These are phyloP conservation scores for Bufo bufo DNA, from an alignment of 2,113 vertebrate species.

Conservation along the genomic window DNA sequence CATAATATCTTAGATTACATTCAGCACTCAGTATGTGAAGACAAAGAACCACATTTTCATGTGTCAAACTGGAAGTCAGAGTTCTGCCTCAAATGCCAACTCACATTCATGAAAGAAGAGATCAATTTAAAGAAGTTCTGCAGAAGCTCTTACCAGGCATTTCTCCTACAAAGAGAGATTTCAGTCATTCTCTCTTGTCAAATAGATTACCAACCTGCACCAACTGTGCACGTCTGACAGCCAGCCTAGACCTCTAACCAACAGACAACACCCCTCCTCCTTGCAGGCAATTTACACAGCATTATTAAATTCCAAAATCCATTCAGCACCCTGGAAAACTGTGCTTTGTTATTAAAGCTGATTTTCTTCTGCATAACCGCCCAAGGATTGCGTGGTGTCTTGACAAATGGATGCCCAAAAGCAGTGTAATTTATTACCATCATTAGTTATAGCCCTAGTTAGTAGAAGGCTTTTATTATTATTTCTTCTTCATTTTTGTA, in stretches of 20 bases:
- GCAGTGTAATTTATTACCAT: constrained; percentile 56
- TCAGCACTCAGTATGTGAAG: not conserved
- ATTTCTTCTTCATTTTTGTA: constrained; percentile 47
- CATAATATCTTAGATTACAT: not conserved
- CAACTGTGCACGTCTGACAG: constrained; percentile 17
- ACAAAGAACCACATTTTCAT: not conserved
- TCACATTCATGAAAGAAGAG: too few relatives aligned
- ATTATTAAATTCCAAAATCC: constrained; percentile 60
- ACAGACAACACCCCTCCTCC: constrained; percentile 53
- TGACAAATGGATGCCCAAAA: constrained; percentile 57
- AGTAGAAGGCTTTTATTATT: constrained; percentile 48
- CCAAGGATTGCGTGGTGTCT: constrained; percentile 55
- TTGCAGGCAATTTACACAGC: constrained; percentile 57
- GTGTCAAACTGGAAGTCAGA: not conserved
- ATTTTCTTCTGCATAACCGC: constrained; percentile 59
- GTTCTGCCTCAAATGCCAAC: not conserved
- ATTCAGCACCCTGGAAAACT: constrained; percentile 59
- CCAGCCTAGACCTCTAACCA: constrained; percentile 43
- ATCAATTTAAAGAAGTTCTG: constrained; percentile 1
- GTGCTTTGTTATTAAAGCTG: constrained; percentile 57
- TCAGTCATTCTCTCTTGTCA: not conserved
- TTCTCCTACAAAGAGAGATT: not conserved
- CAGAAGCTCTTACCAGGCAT: not conserved
- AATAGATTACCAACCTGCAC: constrained; percentile 20
- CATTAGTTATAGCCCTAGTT: constrained; percentile 59